Base-by-base conservation (phyloP, 2,888 invertebrate genomes). In the Perdita meconis region DNA sequence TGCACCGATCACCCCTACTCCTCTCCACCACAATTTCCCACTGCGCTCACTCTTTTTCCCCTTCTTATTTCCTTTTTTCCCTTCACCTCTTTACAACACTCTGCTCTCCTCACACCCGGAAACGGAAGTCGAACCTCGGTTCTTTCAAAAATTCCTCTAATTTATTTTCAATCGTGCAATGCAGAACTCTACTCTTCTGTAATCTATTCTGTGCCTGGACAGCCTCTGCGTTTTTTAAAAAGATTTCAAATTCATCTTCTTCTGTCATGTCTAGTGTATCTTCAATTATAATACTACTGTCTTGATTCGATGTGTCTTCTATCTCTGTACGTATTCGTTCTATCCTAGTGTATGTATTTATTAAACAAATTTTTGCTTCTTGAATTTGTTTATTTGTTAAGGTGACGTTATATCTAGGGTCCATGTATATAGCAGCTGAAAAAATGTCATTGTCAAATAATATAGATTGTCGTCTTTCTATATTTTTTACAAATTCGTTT, bases 361-460 rank as follows among this genome's bases (percentile, higher is more conserved):
- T 12, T 50, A 22, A 22, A 50, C 50, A 50, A 50, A 12, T 22
- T 50, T 50, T 50, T 22, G 24, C 50, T 22, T 19, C 50, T 22
- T 22, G 22, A 50, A 50, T 50, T 50, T 22, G 50, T 50, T 8
- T 22, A 22, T 50, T 22, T 50, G 50, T 50, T 50, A 50, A 50
- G 13, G n/a, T 50, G 22, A 50, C 13, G 22, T 50, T 50, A n/a
- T 50, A 50, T 50, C 50, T 19, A 50, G 47, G 47, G 47, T 50
- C 47, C 47, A 50, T 50, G 47, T 50, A 50, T 50, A 22, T 50
- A 22, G 50, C 50, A 50, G 50, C 50, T 50, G n/a, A 50, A 22
- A 50, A 10, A 3, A 24, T 22, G 10, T 50, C 50, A 22, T 22
- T 50, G 19, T 50, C 22, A 50, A 50, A 50, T 50, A 50, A 50